These are phyloP conservation scores for Brachypodius melanocephalos DNA, from an alignment of 2,113 vertebrate species.

Conservation along the genomic window DNA sequence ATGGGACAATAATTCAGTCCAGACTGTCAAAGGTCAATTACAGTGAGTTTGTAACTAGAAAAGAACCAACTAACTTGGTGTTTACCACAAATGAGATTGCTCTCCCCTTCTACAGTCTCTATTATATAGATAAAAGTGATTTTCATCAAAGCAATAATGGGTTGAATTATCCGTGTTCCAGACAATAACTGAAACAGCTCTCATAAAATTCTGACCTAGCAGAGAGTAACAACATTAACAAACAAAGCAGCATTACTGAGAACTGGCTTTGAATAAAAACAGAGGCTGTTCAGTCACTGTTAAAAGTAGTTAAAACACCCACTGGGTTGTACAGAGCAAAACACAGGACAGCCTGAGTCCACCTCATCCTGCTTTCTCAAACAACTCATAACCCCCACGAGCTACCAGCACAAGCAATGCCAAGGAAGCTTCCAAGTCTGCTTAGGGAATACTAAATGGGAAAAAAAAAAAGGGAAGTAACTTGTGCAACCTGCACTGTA, in stretches of 20 bases:
- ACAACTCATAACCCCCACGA: neutral
- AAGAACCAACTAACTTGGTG: neutral
- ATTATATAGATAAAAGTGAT: neutral
- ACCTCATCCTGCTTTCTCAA: neutral
- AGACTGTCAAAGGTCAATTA: neutral
- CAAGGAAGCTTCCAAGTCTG: neutral
- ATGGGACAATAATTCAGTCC: neutral
- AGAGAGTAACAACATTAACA: neutral
- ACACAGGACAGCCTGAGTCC: neutral
- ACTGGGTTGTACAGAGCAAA: neutral
- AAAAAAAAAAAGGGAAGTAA: neutral
- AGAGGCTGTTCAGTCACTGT: neutral
- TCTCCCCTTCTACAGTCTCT: neutral
- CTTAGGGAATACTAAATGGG: neutral
- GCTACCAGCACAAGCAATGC: neutral
- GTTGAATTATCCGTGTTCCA: neutral
- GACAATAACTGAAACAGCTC: neutral
- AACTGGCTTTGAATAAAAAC: neutral
- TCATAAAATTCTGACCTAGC: neutral
- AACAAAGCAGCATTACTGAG: neutral
- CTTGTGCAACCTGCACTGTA: neutral
- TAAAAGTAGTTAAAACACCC: neutral
- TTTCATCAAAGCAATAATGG: neutral
- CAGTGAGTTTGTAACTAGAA: neutral
- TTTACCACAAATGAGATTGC: neutral